Evolutionary conservation across 2,888 invertebrate species (phyloP), one percentile per base, ranked within the genome.

Genomic region (Gortyna flavago): DNA sequence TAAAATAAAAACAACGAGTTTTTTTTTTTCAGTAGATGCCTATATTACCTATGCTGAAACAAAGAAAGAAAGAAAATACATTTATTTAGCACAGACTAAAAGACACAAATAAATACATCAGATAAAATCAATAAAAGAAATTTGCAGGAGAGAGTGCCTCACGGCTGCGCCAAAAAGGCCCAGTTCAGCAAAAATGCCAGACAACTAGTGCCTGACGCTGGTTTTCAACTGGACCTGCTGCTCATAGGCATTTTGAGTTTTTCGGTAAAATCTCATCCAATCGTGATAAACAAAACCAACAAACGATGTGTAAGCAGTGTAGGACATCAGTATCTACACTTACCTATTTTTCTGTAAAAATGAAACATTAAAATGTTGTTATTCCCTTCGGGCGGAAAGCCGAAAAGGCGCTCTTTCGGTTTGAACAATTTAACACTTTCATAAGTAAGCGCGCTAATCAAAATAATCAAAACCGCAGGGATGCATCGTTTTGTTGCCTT

Each of bases 1-100:
- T 72, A 62, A 74, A 67, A 62, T 79, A 51, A 81, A 62, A 38
- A 81, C 67, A 81, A 54, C 5, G 0, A 13, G 0, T 29, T 77
- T 54, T 78, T 73, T 73, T 68, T 66, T 78, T 80, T 54, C 65
- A 72, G 51, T 35, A 35, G 9, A n/a, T 41, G 18, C 21, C 29
- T 41, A n/a, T 35, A 32, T 11, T n/a, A n/a, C n/a, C n/a, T n/a
- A n/a, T n/a, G n/a, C n/a, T n/a, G n/a, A n/a, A n/a, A n/a, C n/a
- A n/a, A n/a, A n/a, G n/a, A n/a, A n/a, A n/a, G n/a, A n/a, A n/a
- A n/a, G n/a, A n/a, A n/a, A n/a, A n/a, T n/a, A n/a, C n/a, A n/a
- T n/a, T n/a, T n/a, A n/a, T n/a, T n/a, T n/a, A n/a, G n/a, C n/a
- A n/a, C n/a, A n/a, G n/a, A n/a, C n/a, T n/a, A n/a, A n/a, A n/a